Conservation (phyloP, 2,888 invertebrate species). For the Chydorus sphaericus region DNA sequence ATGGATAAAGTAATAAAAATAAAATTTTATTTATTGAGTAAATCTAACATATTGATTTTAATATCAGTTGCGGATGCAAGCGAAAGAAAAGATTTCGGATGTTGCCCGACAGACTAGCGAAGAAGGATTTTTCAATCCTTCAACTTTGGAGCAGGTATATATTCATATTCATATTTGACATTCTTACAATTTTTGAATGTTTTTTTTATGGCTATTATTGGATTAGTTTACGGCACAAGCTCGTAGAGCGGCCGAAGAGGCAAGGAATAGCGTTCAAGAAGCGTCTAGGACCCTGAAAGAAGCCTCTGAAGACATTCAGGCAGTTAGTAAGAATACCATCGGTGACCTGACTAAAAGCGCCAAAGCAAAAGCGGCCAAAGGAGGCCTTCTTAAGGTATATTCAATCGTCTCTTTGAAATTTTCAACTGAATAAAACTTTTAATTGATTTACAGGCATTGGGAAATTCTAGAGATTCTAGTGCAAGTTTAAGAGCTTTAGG, state of each 20-base stretch:
- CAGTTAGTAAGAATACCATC: conserved; percentile 65
- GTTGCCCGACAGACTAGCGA: conserved; percentile 34
- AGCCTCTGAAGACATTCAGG: conserved; percentile 56
- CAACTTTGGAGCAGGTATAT: neutral
- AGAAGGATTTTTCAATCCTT: conserved; percentile 56
- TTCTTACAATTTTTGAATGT: neutral
- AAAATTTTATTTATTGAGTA: neutral
- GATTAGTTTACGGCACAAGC: conserved; percentile 65
- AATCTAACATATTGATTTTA: conserved; percentile 10
- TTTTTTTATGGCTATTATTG: conserved; percentile 1
- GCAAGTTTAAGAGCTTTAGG: conserved; percentile 11
- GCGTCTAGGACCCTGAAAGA: conserved; percentile 58
- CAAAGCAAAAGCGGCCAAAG: conserved; percentile 71
- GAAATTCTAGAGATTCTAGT: conserved; percentile 11
- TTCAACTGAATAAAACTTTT: neutral
- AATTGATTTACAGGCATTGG: conserved; percentile 7
- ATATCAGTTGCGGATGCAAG: conserved; percentile 42
- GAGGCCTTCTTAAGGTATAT: conserved; percentile 60
- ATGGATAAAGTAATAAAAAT: conserved; percentile 61
- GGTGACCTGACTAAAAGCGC: conserved; percentile 84
- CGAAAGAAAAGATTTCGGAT: conserved; percentile 45
- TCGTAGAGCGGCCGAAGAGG: conserved; percentile 71
- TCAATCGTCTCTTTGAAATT: neutral
- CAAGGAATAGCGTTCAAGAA: conserved; percentile 64
- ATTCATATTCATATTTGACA: neutral